Percentiles rank a stretch among this genome's conserved stretches.
phyloP scores from a whole-genome alignment of 2,888 invertebrate genomes.

The Ecliptopera silaceata region DNA sequence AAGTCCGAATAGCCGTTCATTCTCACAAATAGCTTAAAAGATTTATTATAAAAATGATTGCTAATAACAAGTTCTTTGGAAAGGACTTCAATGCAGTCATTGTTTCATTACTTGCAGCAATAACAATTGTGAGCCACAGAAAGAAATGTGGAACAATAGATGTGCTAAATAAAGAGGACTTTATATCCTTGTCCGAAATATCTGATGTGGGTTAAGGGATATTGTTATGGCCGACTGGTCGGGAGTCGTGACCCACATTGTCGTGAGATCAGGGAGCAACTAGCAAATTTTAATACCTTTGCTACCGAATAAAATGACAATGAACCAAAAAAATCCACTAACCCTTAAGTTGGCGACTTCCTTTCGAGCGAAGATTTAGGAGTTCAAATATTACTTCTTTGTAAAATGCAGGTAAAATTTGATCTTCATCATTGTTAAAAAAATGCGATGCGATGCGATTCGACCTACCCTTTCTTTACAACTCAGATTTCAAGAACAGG shows the following conservation, averaged over 20 bases:
- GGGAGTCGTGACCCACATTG: slow-evolving; percentile 67
- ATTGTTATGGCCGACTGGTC: slow-evolving; percentile 39
- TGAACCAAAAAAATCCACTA: slow-evolving; percentile 59
- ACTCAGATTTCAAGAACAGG: slow-evolving; percentile 81
- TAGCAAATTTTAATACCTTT: slow-evolving; percentile 65
- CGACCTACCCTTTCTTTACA: slow-evolving; percentile 78
- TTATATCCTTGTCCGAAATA: slow-evolving; percentile 33
- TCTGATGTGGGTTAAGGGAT: slow-evolving; percentile 42
- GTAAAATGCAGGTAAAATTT: slow-evolving; percentile 67
- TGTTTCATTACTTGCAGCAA: slow-evolving; percentile 23
- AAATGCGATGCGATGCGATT: slow-evolving; percentile 62
- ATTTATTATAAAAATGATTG: slow-evolving; percentile 50
- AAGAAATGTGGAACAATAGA: slow-evolving; percentile 32
- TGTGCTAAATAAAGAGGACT: slow-evolving; percentile 27
- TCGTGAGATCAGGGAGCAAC: slow-evolving; percentile 68
- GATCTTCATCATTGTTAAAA: slow-evolving; percentile 59
- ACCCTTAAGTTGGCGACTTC: slow-evolving; percentile 76
- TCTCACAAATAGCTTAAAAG: slow-evolving; percentile 25
- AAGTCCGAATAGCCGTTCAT: slow-evolving; percentile 15
- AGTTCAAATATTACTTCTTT: slow-evolving; percentile 58
- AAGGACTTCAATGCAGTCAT: slow-evolving; percentile 30
- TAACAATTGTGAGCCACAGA: slow-evolving; percentile 31
- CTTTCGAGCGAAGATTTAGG: slow-evolving; percentile 68
- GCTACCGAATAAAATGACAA: slow-evolving; percentile 58
- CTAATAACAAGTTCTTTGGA: slow-evolving; percentile 44